Base-by-base conservation (phyloP, 2,113 vertebrate genomes). In the Nerophis ophidion region DNA sequence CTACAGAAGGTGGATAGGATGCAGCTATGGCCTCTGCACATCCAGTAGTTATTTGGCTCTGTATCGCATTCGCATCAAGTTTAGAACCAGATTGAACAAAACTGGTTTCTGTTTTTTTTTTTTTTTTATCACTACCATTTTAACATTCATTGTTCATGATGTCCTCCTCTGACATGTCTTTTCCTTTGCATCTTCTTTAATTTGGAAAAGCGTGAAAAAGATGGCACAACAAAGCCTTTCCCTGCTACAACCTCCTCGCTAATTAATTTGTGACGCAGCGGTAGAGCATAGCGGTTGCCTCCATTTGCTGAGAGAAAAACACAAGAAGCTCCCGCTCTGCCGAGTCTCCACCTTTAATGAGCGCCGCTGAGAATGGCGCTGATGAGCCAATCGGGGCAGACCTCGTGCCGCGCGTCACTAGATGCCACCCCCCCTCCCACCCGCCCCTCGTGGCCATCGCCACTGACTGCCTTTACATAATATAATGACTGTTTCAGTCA, bases 401-500 rank as follows among this genome's bases (percentile, higher is more conserved):
- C 59, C 60, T 48, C 48, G 73, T 10, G 60, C 55, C 59, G 69
- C 66, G 19, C 81, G 76, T 86, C 86, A 84, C 65, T 65, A 71
- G 61, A 71, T 72, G 54, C 64, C 71, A 60, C 67, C 69, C 48
- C 15, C 51, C 15, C 44, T 19, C 42, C 38, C 55, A 17, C 44
- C 57, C 63, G 8, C 40, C 40, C 65, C 19, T 36, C 65, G 47
- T 10, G 26, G 52, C 47, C 58, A 63, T 60, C 26, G 59, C 63
- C 55, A n/a, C 58, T 26, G 64, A 59, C 74, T 78, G 68, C 74
- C 77, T 87, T 86, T 84, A 84, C 82, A 86, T 84, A 84, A 88
- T 79, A 84, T 80, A 81, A 86, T 79, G 77, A 80, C 76, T 72
- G 79, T 82, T 86, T 76, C 71, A 76, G 78, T 83, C 76, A 84